phyloP scores from a whole-genome alignment of 2,113 vertebrate species.

The Rhynchomys soricoides region DNA sequence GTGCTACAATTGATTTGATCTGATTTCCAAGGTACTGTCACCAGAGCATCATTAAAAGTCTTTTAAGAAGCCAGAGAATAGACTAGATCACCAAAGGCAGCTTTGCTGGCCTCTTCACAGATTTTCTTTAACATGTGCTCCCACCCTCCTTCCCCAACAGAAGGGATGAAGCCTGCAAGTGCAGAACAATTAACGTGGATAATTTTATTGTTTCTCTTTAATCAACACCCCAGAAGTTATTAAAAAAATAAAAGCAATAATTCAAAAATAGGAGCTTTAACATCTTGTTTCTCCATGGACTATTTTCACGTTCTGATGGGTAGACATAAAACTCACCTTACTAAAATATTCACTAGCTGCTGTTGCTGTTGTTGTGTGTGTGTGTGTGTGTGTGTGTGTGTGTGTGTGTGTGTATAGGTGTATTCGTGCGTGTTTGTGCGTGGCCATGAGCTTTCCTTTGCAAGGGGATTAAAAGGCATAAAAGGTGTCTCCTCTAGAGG shows the following conservation, averaged over 20 bases:
- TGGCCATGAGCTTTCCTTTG: not conserved
- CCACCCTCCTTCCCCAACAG: not conserved
- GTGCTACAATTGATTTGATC: slow-evolving; percentile 93
- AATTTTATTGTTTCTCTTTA: slow-evolving; percentile 58
- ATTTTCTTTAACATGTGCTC: slow-evolving; percentile 61
- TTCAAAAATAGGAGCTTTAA: not conserved
- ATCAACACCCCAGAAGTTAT: slow-evolving; percentile 55
- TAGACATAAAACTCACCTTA: not conserved
- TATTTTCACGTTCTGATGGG: not conserved
- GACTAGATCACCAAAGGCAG: slow-evolving; percentile 87
- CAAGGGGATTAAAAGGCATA: not conserved
- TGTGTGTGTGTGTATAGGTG: not conserved
- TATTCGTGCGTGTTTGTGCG: not conserved
- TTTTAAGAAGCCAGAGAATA: slow-evolving; percentile 89
- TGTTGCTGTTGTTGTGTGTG: not conserved
- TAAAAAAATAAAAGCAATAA: slow-evolving; percentile 34
- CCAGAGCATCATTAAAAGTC: slow-evolving; percentile 89
- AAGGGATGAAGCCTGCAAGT: slow-evolving; percentile 55
- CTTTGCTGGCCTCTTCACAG: slow-evolving; percentile 83
- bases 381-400: not conserved
- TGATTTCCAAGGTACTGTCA: slow-evolving; percentile 93
- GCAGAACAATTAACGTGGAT: slow-evolving; percentile 29
- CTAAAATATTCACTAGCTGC: not conserved
- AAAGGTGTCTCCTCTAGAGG: not conserved
- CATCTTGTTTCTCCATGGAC: not conserved